These are phyloP conservation scores for Trichoplusia ni DNA, from an alignment of 1,140 invertebrate genomes.

Conservation along the genomic window DNA sequence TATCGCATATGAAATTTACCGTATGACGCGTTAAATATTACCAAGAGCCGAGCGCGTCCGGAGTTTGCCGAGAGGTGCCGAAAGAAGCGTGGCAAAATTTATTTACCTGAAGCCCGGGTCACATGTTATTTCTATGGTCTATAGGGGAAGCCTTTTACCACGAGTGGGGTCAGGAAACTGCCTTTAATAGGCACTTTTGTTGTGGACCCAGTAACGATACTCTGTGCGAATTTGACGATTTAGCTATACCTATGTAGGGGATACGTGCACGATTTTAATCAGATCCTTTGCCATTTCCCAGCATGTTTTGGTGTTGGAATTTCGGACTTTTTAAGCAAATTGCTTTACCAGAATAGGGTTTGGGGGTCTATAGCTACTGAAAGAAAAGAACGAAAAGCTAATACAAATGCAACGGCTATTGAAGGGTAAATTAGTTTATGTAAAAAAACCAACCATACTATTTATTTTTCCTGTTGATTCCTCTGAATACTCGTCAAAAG, in stretches of 20 bases:
- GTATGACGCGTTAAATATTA: constrained; percentile 2
- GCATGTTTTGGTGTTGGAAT: too few relatives aligned
- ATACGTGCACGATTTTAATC: not conserved
- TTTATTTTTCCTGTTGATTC: too few relatives aligned
- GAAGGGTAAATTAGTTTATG: too few relatives aligned
- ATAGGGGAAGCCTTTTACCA: constrained; percentile 33
- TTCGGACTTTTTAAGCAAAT: too few relatives aligned
- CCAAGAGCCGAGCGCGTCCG: not conserved
- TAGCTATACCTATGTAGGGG: not conserved
- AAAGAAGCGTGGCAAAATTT: not conserved
- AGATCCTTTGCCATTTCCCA: too few relatives aligned
- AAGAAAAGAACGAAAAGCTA: too few relatives aligned
- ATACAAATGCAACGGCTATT: too few relatives aligned
- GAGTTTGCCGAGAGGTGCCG: not conserved
- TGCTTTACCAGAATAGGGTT: too few relatives aligned
- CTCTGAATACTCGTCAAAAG: too few relatives aligned
- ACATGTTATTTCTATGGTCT: constrained; percentile 27
- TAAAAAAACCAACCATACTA: too few relatives aligned
- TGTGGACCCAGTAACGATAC: not conserved
- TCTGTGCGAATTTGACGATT: not conserved
- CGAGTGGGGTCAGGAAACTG: constrained; percentile 20
- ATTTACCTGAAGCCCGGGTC: constrained; percentile 19
- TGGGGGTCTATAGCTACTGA: too few relatives aligned
- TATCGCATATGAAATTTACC: not conserved
- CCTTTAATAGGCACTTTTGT: constrained; percentile 18